Evolutionary conservation across 2,797 vertebrate species (phyloP).

Genomic region (Nothura maculosa): DNA sequence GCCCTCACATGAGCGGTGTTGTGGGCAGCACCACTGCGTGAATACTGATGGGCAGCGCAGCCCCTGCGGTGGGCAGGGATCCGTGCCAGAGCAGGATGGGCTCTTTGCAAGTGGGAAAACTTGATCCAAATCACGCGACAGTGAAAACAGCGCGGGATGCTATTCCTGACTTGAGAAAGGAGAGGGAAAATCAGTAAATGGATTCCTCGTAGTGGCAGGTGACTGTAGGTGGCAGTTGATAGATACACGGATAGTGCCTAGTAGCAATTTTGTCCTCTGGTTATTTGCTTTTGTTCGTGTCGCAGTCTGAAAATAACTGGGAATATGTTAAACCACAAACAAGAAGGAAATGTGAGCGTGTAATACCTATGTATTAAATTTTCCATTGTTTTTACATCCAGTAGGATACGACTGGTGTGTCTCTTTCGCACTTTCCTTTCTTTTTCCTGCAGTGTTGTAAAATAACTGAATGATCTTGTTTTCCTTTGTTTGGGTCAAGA

Average conservation of each 20-base stretch:
- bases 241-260: conserved; percentile 24
- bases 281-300: conserved; percentile 47
- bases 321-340: conserved; percentile 35
- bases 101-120: conserved; percentile 7
- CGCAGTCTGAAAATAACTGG: conserved; percentile 64
- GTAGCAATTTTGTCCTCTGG: conserved; percentile 26
- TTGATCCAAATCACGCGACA: neutral
- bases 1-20: neutral
- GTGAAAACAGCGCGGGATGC: conserved; percentile 31
- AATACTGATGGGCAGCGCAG: conserved; percentile 4
- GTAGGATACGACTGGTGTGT: conserved; percentile 56
- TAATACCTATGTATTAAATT: conserved; percentile 58
- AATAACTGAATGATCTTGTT: conserved; percentile 86
- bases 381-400: conserved; percentile 55
- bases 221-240: conserved; percentile 55
- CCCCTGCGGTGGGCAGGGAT: neutral
- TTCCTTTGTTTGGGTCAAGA: conserved; percentile 89
- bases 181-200: neutral
- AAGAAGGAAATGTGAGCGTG: conserved; percentile 44
- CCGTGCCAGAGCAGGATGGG: neutral
- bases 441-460: conserved; percentile 80
- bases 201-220: conserved; percentile 61
- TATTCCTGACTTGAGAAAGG: conserved; percentile 53
- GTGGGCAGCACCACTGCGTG: neutral
- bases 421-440: conserved; percentile 51